Conservation (phyloP, 2,888 invertebrate genomes). For the Platycnemis pennipes region DNA sequence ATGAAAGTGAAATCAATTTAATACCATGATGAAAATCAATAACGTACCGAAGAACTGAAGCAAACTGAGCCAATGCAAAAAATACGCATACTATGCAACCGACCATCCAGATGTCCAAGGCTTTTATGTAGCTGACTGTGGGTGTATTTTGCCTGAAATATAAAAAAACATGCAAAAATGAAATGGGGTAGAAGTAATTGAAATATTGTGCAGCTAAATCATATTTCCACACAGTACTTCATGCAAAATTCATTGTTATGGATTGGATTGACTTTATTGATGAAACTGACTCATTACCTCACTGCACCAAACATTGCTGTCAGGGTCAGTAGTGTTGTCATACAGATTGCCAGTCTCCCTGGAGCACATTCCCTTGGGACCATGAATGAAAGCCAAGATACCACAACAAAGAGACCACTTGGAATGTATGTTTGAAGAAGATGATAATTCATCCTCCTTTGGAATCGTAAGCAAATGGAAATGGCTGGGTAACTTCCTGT, state of each 20-base stretch:
- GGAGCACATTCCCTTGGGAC: slow-evolving; percentile 72
- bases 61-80: slow-evolving; percentile 69
- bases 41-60: slow-evolving; percentile 63
- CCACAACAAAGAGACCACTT: slow-evolving; percentile 72
- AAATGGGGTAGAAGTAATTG: no score
- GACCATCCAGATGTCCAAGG: slow-evolving; percentile 70
- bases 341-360: slow-evolving; percentile 72
- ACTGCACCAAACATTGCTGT: slow-evolving; percentile 73
- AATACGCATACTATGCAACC: slow-evolving; percentile 69
- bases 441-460: slow-evolving; percentile 72
- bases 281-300: slow-evolving; percentile 70
- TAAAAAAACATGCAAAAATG: neutral
- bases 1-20: no score
- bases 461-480: slow-evolving; percentile 70
- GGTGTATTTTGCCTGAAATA: slow-evolving; percentile 68
- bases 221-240: neutral
- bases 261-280: no score
- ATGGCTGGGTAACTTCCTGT: slow-evolving; percentile 71
- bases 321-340: slow-evolving; percentile 73
- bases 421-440: slow-evolving; percentile 73
- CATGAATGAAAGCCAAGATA: slow-evolving; percentile 73
- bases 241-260: no score
- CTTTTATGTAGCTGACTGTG: slow-evolving; percentile 69
- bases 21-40: neutral
- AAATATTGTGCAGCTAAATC: neutral